Evolutionary conservation across 1,140 invertebrate species (phyloP), one percentile per base, ranked within the genome.

Genomic region (Asbolus verrucosus): DNA sequence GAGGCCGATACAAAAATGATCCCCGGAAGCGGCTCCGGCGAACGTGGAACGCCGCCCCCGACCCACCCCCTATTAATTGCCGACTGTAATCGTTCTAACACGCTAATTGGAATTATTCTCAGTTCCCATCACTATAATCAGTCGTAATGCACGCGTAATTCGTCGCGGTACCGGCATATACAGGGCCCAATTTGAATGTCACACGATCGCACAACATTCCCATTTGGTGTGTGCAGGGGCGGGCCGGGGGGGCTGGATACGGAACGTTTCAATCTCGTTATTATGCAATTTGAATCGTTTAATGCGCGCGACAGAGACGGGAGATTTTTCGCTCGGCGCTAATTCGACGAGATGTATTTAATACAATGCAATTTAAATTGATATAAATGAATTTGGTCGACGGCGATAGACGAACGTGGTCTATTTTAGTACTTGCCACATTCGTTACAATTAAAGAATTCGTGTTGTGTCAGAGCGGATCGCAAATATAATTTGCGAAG

Each of bases 371-470:
- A 63, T 62, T 38, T 62, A 62, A 62, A 62, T 63, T 63, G 61
- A 63, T 63, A 63, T 63, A 63, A 63, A 63, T 63, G 36, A 63
- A 63, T 63, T 63, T 63, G 39, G 33, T 62, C 59, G 43, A 43
- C 69, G 69, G 61, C 63, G 65, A 70, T 63, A 63, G 24, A 16
- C 38, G 19, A 38, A 38, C 61, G 33, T 63, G 61, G 41, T 75
- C 74, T 75, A 75, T 75, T 73, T 75, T 73, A 71, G 65, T 61
- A 68, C 21, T 46, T 5, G 38, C 63, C 33, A 63, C 66, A 72
- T 76, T 74, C 65, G 61, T 72, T 76, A 72, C 69, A 74, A 76
- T 76, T 76, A 76, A 76, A 74, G 71, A 70, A 76, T 76, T 66
- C 61, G 54, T 63, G 46, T 68, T 65, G 60, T 68, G 65, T 68